Evolutionary conservation across 2,797 vertebrate genomes (phyloP).

Genomic region (Streptopelia turtur): DNA sequence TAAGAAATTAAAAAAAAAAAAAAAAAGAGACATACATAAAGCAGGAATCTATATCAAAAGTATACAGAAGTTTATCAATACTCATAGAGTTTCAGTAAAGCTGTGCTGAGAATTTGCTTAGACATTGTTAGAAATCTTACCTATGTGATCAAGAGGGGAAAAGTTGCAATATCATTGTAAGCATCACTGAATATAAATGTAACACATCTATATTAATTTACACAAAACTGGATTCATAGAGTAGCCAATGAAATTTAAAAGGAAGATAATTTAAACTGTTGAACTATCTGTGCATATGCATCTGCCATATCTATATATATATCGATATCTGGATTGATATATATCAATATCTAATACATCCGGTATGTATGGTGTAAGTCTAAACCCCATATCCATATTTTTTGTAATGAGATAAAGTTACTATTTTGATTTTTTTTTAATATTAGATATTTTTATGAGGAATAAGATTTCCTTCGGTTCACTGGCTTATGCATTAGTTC

Average conservation of each 20-base stretch:
- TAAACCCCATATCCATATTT: neutral
- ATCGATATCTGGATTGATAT: neutral
- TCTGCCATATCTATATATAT: neutral
- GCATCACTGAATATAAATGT: neutral
- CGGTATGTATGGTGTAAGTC: neutral
- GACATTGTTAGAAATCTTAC: neutral
- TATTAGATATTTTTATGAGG: neutral
- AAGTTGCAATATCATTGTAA: neutral
- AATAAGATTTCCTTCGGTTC: neutral
- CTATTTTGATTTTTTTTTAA: neutral
- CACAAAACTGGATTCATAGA: neutral
- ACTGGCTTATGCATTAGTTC: neutral
- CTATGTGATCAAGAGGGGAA: neutral
- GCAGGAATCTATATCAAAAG: neutral
- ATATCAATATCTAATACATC: neutral
- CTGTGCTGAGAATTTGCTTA: neutral
- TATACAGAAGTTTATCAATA: neutral
- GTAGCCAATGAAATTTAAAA: neutral
- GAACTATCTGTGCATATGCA: neutral
- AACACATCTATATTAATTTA: neutral
- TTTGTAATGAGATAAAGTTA: neutral
- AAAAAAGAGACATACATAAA: neutral
- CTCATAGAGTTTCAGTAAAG: neutral
- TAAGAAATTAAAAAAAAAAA: neutral
- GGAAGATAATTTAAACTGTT: neutral